Conservation (phyloP, 2,888 invertebrate genomes). For the Tridacna gigas region DNA sequence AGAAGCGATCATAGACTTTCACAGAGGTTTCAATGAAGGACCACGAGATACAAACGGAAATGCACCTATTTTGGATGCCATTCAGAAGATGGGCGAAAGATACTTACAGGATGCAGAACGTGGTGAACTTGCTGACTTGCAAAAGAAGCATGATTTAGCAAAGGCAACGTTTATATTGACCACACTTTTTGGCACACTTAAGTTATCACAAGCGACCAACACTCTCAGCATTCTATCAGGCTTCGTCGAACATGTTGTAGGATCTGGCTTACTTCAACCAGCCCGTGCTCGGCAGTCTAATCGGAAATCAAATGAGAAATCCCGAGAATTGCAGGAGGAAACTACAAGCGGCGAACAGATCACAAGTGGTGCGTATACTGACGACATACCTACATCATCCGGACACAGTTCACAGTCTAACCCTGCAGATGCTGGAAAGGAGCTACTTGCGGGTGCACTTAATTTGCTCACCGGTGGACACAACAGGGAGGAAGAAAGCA, state of each 20-base stretch:
- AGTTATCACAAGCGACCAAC: too few species aligned
- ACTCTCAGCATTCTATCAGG: background rate
- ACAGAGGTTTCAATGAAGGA: conserved; percentile 44
- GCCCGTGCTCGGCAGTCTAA: too few species aligned
- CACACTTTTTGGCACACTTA: background rate
- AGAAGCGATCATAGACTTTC: conserved; percentile 50
- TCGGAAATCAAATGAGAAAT: too few species aligned
- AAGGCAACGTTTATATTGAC: background rate
- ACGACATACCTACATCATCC: background rate
- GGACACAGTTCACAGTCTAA: background rate
- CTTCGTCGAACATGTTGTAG: background rate
- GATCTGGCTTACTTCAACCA: too few species aligned
- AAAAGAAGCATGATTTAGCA: background rate
- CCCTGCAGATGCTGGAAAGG: background rate
- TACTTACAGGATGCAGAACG: background rate
- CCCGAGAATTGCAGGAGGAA: too few species aligned
- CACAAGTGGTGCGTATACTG: too few species aligned
- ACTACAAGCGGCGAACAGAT: too few species aligned
- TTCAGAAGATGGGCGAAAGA: background rate
- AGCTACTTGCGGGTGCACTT: conserved; percentile 2
- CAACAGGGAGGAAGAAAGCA: conserved; percentile 1
- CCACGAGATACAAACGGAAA: conserved; percentile 30
- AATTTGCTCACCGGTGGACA: background rate
- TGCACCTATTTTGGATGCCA: conserved; percentile 27
- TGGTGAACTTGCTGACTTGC: conserved; percentile 7